Base-by-base conservation (phyloP, 1,140 invertebrate genomes). In the Kradibia gibbosae region DNA sequence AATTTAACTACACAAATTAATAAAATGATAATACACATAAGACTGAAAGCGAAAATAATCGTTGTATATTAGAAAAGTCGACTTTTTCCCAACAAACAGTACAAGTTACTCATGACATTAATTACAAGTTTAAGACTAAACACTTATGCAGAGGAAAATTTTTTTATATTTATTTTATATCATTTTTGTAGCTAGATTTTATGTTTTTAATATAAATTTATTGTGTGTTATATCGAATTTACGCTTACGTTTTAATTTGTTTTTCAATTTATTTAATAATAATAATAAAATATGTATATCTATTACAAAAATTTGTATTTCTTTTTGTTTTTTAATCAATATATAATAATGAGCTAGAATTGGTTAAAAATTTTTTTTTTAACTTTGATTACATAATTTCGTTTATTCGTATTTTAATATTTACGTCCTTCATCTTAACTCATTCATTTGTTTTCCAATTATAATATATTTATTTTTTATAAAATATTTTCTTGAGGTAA, bases 61-160 rank as follows among this genome's bases (percentile, higher is more conserved):
- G 34, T 28, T 67, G 50, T 22, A n/a, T 55, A 45, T 42, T 57
- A 2, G 22, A 48, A 25, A 71, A 57, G 20, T 0, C n/a, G 13
- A 45, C 7, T 78, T 83, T 86, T 86, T 82, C 75, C 87, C 84
- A 70, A 81, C 76, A 60, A 79, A 87, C 83, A 87, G 88, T 89
- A 88, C 87, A 88, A 87, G 88, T 86, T 85, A 83, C 72, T 80
- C 73, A 85, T 72, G 83, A 85, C 83, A 74, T 86, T 85, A 85
- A 75, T 79, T 84, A 84, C 28, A 81, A 82, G 80, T 81, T 36
- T 11, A 60, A 75, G 42, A 74, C 36, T 53, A 48, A 53, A 53
- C 57, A 36, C 57, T 34, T 75, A 65, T 48, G 45, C 62, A 60
- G 36, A 80, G 72, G 31, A 67, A 55, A 45, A 36, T 60, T 72